Base-by-base conservation (phyloP, 2,888 invertebrate genomes). In the Suillia variegata region DNA sequence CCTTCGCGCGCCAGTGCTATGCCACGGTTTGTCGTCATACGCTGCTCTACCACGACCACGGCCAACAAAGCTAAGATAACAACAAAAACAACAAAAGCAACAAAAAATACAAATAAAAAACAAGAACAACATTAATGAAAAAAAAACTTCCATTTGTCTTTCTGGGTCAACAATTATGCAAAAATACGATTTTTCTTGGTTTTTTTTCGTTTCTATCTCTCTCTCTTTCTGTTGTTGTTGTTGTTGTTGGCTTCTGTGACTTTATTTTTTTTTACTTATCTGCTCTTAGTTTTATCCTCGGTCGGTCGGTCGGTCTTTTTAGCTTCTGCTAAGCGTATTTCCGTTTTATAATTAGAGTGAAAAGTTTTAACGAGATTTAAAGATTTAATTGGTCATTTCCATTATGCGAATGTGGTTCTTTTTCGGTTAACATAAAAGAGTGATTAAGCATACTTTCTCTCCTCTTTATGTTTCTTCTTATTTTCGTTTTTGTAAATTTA, bases 91-190 rank as follows among this genome's bases (percentile, higher is more conserved):
- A n/a, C n/a, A n/a, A n/a, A 49, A 51, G 54, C 38, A 62, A 62
- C 54, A 33, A 33, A 62, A 54, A 42, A 47, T 15, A 38, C 12
- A 38, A 26, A 47, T 21, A 42, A 55, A 8, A 48, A 31, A 45
- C 34, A 49, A 15, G 18, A 34, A 49, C 49, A 57, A 61, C 58
- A 67, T 63, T 67, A 74, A 70, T 72, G 70, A 68, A 53, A n/a
- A 20, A 34, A 38, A 18, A 53, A 17, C 17, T 47, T 56, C 13
- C 31, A 12, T 38, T 45, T 50, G 42, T 15, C 54, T 38, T 47
- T 62, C 74, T 75, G 77, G 75, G 77, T 75, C 75, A 75, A 74
- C 78, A 75, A 73, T 76, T 77, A 75, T 75, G 71, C 73, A 76
- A 76, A 74, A 76, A 74, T 8, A n/a, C 38, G 6, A 13, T 38